Base-by-base conservation (phyloP, 2,888 invertebrate genomes). In the Dicroscelio sp. region DNA sequence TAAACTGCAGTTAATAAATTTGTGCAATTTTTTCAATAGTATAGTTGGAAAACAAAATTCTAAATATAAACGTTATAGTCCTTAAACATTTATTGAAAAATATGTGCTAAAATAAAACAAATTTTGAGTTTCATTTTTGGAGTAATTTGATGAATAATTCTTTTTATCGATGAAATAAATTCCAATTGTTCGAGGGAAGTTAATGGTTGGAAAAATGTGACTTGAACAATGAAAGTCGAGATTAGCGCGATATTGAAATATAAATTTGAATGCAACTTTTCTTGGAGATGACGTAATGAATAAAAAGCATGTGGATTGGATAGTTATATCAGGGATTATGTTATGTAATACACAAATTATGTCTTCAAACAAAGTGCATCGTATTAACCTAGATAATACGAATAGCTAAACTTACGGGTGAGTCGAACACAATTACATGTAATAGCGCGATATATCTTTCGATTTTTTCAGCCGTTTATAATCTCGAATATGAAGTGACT, bases 281-380 rank as follows among this genome's bases (percentile, higher is more conserved):
- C 58, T 79, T 30, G 14, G 31, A 48, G 60, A 31, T 79, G 71
- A 67, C 55, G 79, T 79, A 69, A 79, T 79, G 78, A 43, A 69
- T 69, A 71, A 78, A 85, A 76, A 85, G 67, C 73, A 63, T 76
- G 65, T 76, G 76, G 55, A 67, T 38, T 17, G 69, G 30, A 78
- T 84, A 63, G 73, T 75, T 84, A 75, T 84, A 65, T 75, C 84
- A 52, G 33, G 33, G 52, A 75, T 75, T 35, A 84, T 84, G 84
- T 75, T 84, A 84, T 75, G 84, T 84, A 84, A 84, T 75, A 75
- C 52, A 75, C 84, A 75, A 84, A 84, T 84, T 84, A 84, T 63
- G 48, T 27, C 84, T 65, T 84, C 65, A 52, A 73, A 84, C 84
- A 84, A 84, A 84, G 52, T 75, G 75, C 65, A 84, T 75, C 75